Evolutionary conservation across 2,113 vertebrate species (phyloP).

Genomic region (Micromys minutus): DNA sequence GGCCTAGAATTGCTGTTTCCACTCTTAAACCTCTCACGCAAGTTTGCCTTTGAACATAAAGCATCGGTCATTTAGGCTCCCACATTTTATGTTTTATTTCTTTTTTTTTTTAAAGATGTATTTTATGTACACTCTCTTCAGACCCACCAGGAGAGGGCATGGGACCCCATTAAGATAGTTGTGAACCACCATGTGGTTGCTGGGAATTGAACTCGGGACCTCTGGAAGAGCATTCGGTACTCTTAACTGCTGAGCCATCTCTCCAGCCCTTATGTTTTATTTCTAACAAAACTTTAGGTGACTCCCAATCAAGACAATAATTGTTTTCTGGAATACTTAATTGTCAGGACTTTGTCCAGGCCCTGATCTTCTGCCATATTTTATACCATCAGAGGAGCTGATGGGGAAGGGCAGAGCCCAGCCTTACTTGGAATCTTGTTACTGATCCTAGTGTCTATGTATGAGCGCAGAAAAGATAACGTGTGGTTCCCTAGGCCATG

Average conservation of each 20-base stretch:
- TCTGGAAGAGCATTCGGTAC: no score
- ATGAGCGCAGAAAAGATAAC: neutral
- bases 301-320: neutral
- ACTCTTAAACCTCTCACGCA: neutral
- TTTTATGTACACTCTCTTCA: no score
- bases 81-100: neutral
- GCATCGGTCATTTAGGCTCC: neutral
- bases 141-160: no score
- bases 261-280: neutral
- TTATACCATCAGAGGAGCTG: neutral
- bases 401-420: neutral
- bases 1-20: neutral
- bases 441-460: neutral
- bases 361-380: neutral
- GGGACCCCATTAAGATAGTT: no score
- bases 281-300: constrained; percentile 45
- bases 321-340: neutral
- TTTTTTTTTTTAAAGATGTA: no score
- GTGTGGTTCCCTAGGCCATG: neutral
- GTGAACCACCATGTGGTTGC: no score
- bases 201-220: no score
- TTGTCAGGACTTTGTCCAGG: neutral
- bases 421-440: neutral
- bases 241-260: no score
- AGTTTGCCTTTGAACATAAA: neutral